These are phyloP conservation scores for Melangyna quadrimaculata DNA, from an alignment of 2,888 invertebrate species.

Conservation along the genomic window DNA sequence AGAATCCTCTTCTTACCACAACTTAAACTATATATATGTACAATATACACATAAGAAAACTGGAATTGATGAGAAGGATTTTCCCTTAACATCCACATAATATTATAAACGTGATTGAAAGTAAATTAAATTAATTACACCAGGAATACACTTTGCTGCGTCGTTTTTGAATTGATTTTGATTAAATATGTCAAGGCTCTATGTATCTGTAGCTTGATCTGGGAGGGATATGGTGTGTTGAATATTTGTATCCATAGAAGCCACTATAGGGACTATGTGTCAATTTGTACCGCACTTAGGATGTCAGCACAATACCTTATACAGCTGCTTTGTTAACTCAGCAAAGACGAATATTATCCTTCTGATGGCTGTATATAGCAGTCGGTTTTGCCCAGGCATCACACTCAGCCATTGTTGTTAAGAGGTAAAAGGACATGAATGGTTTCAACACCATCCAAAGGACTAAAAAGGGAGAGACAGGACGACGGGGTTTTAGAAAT, in stretches of 20 bases:
- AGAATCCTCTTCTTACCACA: conserved; percentile 16
- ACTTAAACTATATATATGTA: neutral
- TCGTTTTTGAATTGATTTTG: conserved; percentile 47
- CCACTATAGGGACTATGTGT: neutral
- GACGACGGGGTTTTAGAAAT: neutral
- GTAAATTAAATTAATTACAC: conserved; percentile 58
- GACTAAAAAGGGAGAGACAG: neutral
- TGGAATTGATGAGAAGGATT: conserved; percentile 32
- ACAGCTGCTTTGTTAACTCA: conserved; percentile 23
- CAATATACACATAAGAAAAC: too few relatives aligned
- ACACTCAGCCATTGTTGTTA: conserved; percentile 9
- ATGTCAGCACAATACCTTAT: conserved; percentile 38
- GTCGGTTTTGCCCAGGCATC: neutral
- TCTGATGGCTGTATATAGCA: too few relatives aligned
- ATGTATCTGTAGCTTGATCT: neutral
- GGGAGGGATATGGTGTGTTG: neutral
- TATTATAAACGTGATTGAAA: conserved; percentile 37
- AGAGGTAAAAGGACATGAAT: conserved; percentile 12
- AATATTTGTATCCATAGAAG: neutral
- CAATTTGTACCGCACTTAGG: conserved; percentile 28
- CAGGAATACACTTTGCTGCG: conserved; percentile 39
- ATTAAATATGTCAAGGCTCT: conserved; percentile 35
- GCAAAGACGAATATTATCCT: conserved; percentile 22
- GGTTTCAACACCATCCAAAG: neutral
- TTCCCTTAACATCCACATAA: neutral